Percentiles rank a stretch among this genome's conserved stretches.
Evolutionary conservation across 1,140 invertebrate species (phyloP).

Genomic region (Vanessa tameamea): DNA sequence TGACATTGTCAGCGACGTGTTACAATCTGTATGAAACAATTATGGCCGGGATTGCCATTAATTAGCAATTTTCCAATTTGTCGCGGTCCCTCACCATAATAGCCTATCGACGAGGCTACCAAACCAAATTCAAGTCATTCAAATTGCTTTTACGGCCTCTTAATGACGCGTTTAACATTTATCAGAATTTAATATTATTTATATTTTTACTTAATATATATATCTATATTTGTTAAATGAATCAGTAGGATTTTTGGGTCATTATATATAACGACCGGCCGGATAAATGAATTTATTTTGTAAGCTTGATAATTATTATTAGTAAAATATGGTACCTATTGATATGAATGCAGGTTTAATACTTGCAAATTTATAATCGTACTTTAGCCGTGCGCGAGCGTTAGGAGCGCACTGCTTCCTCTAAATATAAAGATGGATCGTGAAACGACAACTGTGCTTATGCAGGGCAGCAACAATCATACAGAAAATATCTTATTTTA

Average conservation of each 20-base stretch:
- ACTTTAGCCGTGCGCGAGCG: too few relatives aligned
- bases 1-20: background rate
- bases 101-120: background rate
- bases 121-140: constrained; percentile 3
- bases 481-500: too few relatives aligned
- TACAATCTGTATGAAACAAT: constrained; percentile 2
- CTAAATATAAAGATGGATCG: too few relatives aligned
- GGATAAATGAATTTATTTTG: too few relatives aligned
- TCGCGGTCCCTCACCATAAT: constrained; percentile 2
- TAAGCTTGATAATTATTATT: too few relatives aligned
- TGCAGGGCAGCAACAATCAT: too few relatives aligned
- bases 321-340: too few relatives aligned
- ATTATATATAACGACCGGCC: too few relatives aligned
- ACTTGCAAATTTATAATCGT: too few relatives aligned
- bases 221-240: background rate
- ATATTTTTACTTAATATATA: background rate
- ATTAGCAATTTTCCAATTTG: constrained; percentile 4
- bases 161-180: background rate
- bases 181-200: background rate
- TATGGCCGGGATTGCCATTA: constrained; percentile 4
- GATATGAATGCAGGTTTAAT: too few relatives aligned
- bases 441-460: too few relatives aligned
- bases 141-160: background rate
- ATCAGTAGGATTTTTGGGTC: background rate
- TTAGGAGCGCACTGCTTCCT: too few relatives aligned